A percentile compares a stretch with the other conserved stretches of the same genome.
These are phyloP conservation scores for Lontra canadensis DNA, from an alignment of 2,113 vertebrate genomes.

Conservation along the genomic window DNA sequence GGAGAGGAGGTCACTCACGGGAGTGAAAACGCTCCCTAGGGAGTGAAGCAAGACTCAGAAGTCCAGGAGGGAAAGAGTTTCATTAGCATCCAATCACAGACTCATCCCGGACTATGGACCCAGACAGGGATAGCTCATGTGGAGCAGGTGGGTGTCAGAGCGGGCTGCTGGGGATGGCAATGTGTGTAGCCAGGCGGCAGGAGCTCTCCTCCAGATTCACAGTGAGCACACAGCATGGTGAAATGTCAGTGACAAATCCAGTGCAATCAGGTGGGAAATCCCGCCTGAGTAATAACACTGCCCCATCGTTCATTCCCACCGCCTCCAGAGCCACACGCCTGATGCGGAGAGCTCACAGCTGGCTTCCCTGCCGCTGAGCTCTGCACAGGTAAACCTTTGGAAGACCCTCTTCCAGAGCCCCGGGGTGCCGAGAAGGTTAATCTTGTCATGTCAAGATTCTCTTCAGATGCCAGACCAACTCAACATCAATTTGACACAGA, in stretches of 20 bases:
- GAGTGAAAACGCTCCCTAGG: neutral
- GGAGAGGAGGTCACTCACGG: neutral
- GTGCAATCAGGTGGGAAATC: conserved; percentile 42
- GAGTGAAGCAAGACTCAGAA: neutral
- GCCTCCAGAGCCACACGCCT: neutral
- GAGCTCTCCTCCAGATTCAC: neutral
- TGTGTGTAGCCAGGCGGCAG: neutral
- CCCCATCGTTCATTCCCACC: neutral
- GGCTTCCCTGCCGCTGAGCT: conserved; percentile 41
- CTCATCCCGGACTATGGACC: neutral
- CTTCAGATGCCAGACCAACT: conserved; percentile 81
- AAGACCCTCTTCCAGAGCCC: conserved; percentile 73
- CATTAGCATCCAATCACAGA: neutral
- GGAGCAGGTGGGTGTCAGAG: neutral
- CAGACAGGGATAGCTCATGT: neutral
- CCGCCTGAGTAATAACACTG: conserved; percentile 2
- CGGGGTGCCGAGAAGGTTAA: conserved; percentile 78
- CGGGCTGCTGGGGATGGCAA: neutral
- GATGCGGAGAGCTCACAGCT: conserved; percentile 4
- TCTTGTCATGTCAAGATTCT: conserved; percentile 79
- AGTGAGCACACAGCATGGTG: neutral
- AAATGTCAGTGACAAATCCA: conserved; percentile 43
- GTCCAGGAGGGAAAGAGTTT: neutral
- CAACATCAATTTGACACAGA: conserved; percentile 84
- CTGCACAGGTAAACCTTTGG: conserved; percentile 59